phyloP scores from a whole-genome alignment of 2,888 invertebrate genomes.

The Nymphalis urticae region DNA sequence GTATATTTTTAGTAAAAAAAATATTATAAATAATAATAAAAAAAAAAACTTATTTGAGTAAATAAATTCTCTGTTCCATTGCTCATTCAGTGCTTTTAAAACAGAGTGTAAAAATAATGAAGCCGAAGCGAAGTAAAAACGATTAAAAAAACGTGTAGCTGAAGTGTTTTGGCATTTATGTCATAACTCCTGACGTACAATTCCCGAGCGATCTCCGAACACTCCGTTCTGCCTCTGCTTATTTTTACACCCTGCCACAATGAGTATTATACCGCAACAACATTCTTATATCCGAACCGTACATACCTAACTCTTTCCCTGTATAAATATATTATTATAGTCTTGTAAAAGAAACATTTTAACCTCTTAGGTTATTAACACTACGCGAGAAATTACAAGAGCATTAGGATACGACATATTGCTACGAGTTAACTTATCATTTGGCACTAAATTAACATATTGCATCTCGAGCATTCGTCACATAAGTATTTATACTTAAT shows the following conservation, averaged over 20 bases:
- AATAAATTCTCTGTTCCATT: slow-evolving; percentile 81
- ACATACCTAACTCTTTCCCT: slow-evolving; percentile 80
- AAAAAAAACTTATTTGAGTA: slow-evolving; percentile 79
- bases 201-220: slow-evolving; percentile 4
- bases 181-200: neutral
- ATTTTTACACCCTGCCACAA: slow-evolving; percentile 75
- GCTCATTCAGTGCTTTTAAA: slow-evolving; percentile 76
- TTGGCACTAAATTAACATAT: slow-evolving; percentile 82
- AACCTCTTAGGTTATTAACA: slow-evolving; percentile 80
- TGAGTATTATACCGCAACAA: slow-evolving; percentile 80
- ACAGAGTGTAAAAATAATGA: slow-evolving; percentile 76
- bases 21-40: slow-evolving; percentile 67
- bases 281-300: slow-evolving; percentile 76
- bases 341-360: slow-evolving; percentile 80
- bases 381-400: slow-evolving; percentile 80
- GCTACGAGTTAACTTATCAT: slow-evolving; percentile 82
- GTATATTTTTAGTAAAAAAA: slow-evolving; percentile 75
- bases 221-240: slow-evolving; percentile 46
- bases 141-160: slow-evolving; percentile 38
- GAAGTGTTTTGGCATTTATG: slow-evolving; percentile 31
- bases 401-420: slow-evolving; percentile 79
- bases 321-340: slow-evolving; percentile 79
- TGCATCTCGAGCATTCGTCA: slow-evolving; percentile 78
- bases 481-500: slow-evolving; percentile 69
- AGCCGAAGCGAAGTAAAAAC: slow-evolving; percentile 37